These are phyloP conservation scores for Macrotrachela quadricornifera DNA, from an alignment of 1,140 invertebrate species.

Conservation along the genomic window DNA sequence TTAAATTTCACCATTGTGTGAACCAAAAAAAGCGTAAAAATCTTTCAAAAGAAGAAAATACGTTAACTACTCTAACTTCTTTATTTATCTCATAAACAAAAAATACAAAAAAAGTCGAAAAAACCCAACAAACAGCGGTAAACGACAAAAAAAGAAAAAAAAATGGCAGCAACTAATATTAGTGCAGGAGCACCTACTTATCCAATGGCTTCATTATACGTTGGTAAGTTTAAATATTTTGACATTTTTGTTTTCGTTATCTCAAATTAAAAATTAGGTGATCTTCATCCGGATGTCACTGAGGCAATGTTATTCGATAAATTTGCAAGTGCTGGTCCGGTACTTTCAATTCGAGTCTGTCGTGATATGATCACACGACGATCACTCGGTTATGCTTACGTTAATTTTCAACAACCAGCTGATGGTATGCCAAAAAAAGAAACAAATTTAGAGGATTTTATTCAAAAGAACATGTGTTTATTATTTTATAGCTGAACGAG, in stretches of 20 bases:
- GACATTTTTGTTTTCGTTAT: slow-evolving; percentile 29
- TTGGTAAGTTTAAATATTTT: not conserved
- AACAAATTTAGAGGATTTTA: slow-evolving; percentile 41
- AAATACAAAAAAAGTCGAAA: no score
- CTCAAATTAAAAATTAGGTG: no score
- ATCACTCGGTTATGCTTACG: slow-evolving; percentile 96
- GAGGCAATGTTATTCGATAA: slow-evolving; percentile 98
- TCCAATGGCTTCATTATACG: slow-evolving; percentile 7
- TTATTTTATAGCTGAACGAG: slow-evolving; percentile 62
- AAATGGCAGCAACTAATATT: no score
- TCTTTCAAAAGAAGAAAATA: no score
- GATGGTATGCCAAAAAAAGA: slow-evolving; percentile 68
- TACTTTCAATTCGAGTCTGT: slow-evolving; percentile 92
- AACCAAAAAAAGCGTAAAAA: no score
- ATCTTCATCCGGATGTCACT: slow-evolving; percentile 88
- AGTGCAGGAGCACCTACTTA: not conserved
- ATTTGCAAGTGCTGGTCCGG: slow-evolving; percentile 88
- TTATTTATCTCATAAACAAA: no score
- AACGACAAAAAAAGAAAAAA: no score
- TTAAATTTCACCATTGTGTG: no score
- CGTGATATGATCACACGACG: slow-evolving; percentile 86
- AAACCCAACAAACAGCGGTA: no score
- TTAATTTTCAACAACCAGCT: slow-evolving; percentile 96
- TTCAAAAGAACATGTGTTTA: not conserved
- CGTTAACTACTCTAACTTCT: no score